A percentile compares a stretch with the other conserved stretches of the same genome.
These are phyloP conservation scores for Meloidogyne chitwoodi DNA, from an alignment of 1,140 invertebrate genomes.

Conservation along the genomic window DNA sequence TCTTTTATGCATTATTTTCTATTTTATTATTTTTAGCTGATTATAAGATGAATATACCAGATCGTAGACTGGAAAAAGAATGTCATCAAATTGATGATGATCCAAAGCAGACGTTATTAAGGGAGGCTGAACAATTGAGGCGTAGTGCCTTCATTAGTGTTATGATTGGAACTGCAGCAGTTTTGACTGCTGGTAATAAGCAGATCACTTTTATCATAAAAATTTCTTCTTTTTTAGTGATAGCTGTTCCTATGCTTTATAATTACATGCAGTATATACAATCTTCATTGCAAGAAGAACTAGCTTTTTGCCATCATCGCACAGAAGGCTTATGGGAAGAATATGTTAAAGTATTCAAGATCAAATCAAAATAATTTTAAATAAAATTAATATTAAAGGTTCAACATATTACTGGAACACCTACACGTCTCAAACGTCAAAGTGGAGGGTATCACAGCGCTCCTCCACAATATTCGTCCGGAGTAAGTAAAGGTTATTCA, in stretches of 20 bases:
- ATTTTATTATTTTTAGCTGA: not conserved
- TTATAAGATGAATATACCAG: constrained; percentile 1
- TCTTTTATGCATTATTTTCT: not conserved
- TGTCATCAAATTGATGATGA: constrained; percentile 4
- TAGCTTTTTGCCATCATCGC: constrained; percentile 33
- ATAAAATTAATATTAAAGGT: not conserved
- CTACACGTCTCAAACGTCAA: constrained; percentile 20
- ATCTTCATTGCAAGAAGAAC: constrained; percentile 31
- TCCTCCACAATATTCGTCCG: constrained; percentile 4
- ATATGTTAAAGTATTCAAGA: constrained; percentile 10
- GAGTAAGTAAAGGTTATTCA: constrained; percentile 27
- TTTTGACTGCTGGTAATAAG: constrained; percentile 38
- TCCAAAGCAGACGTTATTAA: constrained; percentile 7
- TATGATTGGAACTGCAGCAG: constrained; percentile 47
- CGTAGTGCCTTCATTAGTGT: constrained; percentile 50
- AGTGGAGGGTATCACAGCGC: constrained; percentile 12
- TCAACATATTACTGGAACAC: constrained; percentile 9
- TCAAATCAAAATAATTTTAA: not conserved
- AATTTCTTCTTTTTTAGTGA: constrained; percentile 11
- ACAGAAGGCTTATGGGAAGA: constrained; percentile 32
- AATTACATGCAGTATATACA: constrained; percentile 47
- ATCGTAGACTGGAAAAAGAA: not conserved
- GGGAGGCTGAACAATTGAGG: constrained; percentile 34
- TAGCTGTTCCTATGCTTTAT: constrained; percentile 53
- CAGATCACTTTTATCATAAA: not conserved